These are phyloP conservation scores for Xylota sylvarum DNA, from an alignment of 2,888 invertebrate genomes.

Conservation along the genomic window DNA sequence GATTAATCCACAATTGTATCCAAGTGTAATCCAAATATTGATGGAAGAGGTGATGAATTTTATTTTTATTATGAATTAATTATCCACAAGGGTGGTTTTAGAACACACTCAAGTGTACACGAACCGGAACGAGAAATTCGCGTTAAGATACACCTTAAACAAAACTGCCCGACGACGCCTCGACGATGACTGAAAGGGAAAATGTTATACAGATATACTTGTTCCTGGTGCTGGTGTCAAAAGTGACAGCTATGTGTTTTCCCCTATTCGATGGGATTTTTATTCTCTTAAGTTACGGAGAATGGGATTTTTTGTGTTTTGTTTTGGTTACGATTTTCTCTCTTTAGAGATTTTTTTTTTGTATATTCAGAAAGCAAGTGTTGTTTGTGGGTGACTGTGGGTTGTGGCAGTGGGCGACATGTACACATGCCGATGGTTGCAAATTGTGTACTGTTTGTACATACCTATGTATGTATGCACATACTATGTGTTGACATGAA, in stretches of 20 bases:
- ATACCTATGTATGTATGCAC: too few species aligned
- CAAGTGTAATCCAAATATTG: slow-evolving; percentile 62
- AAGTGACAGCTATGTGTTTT: slow-evolving; percentile 29
- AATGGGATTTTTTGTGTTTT: slow-evolving; percentile 14
- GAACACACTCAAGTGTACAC: slow-evolving; percentile 64
- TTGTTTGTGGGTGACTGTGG: slow-evolving; percentile 21
- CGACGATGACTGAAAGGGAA: slow-evolving; percentile 74
- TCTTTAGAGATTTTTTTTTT: slow-evolving; percentile 2
- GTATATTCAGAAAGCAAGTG: not conserved
- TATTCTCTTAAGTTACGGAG: slow-evolving; percentile 42
- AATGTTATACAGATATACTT: slow-evolving; percentile 55
- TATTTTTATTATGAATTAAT: slow-evolving; percentile 40
- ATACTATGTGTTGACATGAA: too few species aligned
- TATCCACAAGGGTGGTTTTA: slow-evolving; percentile 64
- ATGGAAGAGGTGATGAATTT: slow-evolving; percentile 19
- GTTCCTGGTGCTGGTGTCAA: slow-evolving; percentile 48
- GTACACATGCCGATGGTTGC: too few species aligned
- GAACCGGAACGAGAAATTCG: slow-evolving; percentile 72
- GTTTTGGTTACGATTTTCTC: slow-evolving; percentile 40
- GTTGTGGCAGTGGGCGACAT: not conserved
- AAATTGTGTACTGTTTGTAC: too few species aligned
- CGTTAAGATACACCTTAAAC: slow-evolving; percentile 49
- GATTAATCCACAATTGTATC: slow-evolving; percentile 58
- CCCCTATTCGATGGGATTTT: slow-evolving; percentile 29
- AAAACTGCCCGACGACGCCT: slow-evolving; percentile 73